These are phyloP conservation scores for Hassar affinis DNA, from an alignment of 2,113 vertebrate species.

Conservation along the genomic window DNA sequence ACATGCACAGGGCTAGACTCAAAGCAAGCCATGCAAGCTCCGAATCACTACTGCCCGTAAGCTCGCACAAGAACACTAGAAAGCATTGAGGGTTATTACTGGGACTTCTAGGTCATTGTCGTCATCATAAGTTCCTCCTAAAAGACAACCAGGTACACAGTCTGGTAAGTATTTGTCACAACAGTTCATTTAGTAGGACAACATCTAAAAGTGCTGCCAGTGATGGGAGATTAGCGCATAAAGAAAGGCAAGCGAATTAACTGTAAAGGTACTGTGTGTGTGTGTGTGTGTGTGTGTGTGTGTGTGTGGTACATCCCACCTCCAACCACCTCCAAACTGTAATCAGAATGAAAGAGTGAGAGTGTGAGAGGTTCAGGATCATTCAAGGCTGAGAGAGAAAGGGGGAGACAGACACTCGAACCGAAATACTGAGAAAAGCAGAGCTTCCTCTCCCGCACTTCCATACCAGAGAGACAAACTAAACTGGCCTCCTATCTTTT, in stretches of 20 bases:
- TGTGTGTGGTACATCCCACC: background rate
- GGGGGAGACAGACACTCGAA: background rate
- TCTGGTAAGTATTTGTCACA: constrained; percentile 7
- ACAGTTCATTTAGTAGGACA: constrained; percentile 31
- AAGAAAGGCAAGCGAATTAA: background rate
- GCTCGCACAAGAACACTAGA: background rate
- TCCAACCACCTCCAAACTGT: background rate
- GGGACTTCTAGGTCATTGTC: constrained; percentile 14
- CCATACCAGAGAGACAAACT: constrained; percentile 10
- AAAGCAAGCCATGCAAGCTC: constrained; percentile 39
- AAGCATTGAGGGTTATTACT: constrained; percentile 9
- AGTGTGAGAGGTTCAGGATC: constrained; percentile 10
- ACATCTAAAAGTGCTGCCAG: constrained; percentile 24
- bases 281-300: background rate
- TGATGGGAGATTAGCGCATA: background rate
- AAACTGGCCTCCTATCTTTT: constrained; percentile 12
- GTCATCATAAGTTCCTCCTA: constrained; percentile 9
- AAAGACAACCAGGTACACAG: background rate
- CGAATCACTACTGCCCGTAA: constrained; percentile 11
- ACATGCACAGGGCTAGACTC: constrained; percentile 35
- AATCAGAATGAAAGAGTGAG: constrained; percentile 18
- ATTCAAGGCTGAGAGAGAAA: constrained; percentile 7
- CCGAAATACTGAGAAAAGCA: constrained; percentile 21
- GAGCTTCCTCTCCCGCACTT: constrained; percentile 12
- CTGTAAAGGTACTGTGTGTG: background rate